phyloP scores from a whole-genome alignment of 2,888 invertebrate species.

The Xanthia icteritia region DNA sequence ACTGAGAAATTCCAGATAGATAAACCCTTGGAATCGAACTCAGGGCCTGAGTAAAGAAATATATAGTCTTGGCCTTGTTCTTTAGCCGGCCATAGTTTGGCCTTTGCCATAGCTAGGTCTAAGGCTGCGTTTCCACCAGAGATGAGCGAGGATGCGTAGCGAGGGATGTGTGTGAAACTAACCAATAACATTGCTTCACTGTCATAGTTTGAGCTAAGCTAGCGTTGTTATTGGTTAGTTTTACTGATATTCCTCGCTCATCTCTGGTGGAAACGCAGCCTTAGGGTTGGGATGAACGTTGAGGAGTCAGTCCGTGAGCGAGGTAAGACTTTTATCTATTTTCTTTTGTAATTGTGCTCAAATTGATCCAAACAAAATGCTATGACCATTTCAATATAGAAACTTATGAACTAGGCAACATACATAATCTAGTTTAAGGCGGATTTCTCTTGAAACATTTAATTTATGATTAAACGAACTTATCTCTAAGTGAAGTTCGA shows the following conservation, averaged over 20 bases:
- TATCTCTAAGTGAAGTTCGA: background rate
- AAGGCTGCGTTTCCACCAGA: no score
- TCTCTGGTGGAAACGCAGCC: no score
- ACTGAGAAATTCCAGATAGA: background rate
- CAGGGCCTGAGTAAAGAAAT: background rate
- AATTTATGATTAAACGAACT: background rate
- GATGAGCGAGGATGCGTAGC: no score
- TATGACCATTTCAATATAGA: background rate
- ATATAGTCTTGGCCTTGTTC: background rate
- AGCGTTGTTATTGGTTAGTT: no score
- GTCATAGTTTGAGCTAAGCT: no score
- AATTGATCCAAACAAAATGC: conserved; percentile 15
- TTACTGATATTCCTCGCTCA: no score
- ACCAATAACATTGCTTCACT: no score
- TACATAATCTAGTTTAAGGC: conserved; percentile 43
- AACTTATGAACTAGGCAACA: conserved; percentile 38
- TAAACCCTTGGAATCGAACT: no score
- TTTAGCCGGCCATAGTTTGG: no score
- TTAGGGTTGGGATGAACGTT: background rate
- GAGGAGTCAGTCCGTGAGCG: background rate
- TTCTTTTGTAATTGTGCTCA: background rate
- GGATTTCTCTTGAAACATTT: conserved; percentile 39
- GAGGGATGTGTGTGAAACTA: no score
- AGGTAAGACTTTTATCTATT: background rate
- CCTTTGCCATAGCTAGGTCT: background rate